Evolutionary conservation across 2,113 vertebrate genomes (phyloP), one percentile per base, ranked within the genome.

Genomic region (Atherinomorus stipes): DNA sequence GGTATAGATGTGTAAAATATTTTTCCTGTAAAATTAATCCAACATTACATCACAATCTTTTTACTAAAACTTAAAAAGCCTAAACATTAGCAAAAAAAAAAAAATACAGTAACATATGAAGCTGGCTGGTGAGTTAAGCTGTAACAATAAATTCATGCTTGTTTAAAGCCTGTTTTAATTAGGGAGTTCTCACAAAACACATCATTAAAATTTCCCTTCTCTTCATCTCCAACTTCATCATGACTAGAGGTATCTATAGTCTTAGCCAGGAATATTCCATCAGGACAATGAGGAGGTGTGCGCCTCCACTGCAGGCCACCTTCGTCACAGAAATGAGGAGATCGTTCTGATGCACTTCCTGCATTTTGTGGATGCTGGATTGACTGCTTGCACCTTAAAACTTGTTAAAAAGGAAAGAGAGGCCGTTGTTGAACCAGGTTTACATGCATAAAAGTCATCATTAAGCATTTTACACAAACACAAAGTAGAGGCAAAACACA

Each of bases 151-250:
- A 16, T 49, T 26, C 21, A 45, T 31, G 26, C 10, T 28, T 61
- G 15, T 11, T 25, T 18, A 18, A 22, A 25, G 58, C 21, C 40
- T 25, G 15, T 44, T 28, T 60, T 18, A 13, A 2, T 16, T 34
- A 13, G 40, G 11, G 12, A 50, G 16, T 54, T 21, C 38, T 67
- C n/a, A 54, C 49, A 51, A 47, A 71, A 54, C 19, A 47, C 3
- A 0, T 42, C 9, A 70, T 59, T 57, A 23, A 12, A 71, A 64
- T 4, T 64, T 61, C 31, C 66, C 7, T 83, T 77, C 45, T 75
- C 78, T 62, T 89, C 76, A n/a, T 87, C 75, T 63, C 88, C 74
- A n/a, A 85, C 75, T 63, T 86, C 83, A 65, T 90, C 85, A 16
- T 87, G 83, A 70, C 82, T 86, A 16, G 76, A 78, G 28, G 81